Evolutionary conservation across 2,113 vertebrate genomes (phyloP).

Genomic region (Recurvirostra avosetta): DNA sequence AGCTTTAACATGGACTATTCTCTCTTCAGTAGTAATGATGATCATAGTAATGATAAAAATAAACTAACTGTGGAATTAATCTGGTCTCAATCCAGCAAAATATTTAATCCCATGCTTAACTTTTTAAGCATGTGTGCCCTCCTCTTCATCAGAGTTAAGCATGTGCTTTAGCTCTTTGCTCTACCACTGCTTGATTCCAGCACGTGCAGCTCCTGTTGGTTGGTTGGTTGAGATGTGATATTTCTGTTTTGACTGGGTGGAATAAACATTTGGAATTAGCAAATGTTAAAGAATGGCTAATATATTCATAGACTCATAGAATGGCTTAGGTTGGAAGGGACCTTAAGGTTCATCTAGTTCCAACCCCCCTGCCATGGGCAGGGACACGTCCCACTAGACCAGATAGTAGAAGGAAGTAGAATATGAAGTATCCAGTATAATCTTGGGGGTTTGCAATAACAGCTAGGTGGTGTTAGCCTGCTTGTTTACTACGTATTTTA

Average conservation of each 20-base stretch:
- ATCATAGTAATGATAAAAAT: not conserved
- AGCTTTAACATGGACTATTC: not conserved
- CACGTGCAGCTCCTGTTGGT: not conserved
- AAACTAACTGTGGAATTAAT: not conserved
- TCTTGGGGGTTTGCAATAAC: not conserved
- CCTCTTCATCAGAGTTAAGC: not conserved
- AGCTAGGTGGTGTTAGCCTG: not conserved
- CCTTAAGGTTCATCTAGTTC: too few species aligned
- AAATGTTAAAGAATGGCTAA: not conserved
- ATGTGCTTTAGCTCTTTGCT: not conserved
- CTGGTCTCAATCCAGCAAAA: not conserved
- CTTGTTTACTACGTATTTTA: not conserved
- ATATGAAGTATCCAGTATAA: not conserved
- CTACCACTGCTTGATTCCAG: not conserved
- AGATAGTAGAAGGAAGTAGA: too few species aligned
- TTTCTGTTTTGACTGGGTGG: not conserved
- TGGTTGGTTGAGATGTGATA: not conserved
- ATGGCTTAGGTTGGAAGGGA: too few species aligned
- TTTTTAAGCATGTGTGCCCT: not conserved
- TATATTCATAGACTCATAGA: too few species aligned
- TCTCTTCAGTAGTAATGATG: not conserved
- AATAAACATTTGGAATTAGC: not conserved
- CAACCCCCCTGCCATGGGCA: too few species aligned
- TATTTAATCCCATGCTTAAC: not conserved
- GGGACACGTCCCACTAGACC: too few species aligned